A percentile compares a stretch with the other conserved stretches of the same genome.
These are phyloP conservation scores for Thoracochromis brauschi DNA, from an alignment of 2,113 vertebrate species.

Conservation along the genomic window DNA sequence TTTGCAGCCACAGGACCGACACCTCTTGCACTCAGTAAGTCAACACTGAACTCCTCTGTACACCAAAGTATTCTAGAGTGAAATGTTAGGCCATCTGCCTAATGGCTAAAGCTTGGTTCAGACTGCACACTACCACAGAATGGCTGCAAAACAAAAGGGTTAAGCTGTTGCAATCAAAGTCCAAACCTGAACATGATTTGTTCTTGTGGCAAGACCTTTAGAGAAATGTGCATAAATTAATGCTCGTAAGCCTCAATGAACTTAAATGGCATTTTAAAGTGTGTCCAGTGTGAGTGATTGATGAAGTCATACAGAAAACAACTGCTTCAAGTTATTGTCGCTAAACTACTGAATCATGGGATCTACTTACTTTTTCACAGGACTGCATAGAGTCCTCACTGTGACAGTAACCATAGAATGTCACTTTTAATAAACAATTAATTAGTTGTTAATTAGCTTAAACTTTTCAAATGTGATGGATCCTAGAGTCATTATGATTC, in stretches of 20 bases:
- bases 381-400: background rate
- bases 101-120: background rate
- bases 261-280: background rate
- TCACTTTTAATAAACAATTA: background rate
- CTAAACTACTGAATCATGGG: background rate
- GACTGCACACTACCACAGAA: background rate
- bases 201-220: background rate
- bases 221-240: background rate
- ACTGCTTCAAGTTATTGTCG: background rate
- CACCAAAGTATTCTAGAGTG: background rate
- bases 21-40: background rate
- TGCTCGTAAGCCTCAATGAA: background rate
- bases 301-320: background rate
- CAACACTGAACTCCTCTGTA: background rate
- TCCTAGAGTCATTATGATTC: background rate
- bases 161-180: background rate
- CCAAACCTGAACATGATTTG: background rate
- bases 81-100: background rate
- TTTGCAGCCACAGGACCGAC: background rate
- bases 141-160: background rate
- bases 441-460: background rate
- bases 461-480: background rate
- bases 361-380: background rate
- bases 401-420: background rate
- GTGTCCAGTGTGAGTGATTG: background rate